These are phyloP conservation scores for Microcebus griseorufus DNA, from an alignment of 2,113 vertebrate genomes.

Conservation along the genomic window DNA sequence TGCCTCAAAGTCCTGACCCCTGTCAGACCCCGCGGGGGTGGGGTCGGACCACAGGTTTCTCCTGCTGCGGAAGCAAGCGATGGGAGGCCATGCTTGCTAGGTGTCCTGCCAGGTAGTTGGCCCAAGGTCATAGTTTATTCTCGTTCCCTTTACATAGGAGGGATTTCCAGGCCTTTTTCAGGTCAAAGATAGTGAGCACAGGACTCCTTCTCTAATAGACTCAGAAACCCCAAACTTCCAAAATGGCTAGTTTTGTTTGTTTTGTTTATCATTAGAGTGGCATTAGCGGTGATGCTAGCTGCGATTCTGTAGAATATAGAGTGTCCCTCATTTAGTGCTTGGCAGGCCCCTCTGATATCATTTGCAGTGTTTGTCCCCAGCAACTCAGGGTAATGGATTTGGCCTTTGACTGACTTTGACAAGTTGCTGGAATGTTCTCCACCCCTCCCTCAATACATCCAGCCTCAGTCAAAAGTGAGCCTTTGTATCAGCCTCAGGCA, in stretches of 20 bases:
- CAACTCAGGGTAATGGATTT: slow-evolving; percentile 48
- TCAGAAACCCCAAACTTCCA: slow-evolving; percentile 12
- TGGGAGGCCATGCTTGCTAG: neutral
- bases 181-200: neutral
- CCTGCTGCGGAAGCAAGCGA: neutral
- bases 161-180: neutral
- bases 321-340: slow-evolving; percentile 43
- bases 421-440: neutral
- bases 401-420: slow-evolving; percentile 59
- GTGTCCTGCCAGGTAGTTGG: slow-evolving; percentile 11
- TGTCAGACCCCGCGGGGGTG: neutral
- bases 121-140: neutral
- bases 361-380: slow-evolving; percentile 45
- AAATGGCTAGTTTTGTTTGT: neutral
- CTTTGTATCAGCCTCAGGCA: neutral
- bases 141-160: neutral
- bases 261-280: neutral
- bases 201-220: neutral
- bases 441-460: neutral
- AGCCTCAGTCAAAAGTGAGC: neutral
- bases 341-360: slow-evolving; percentile 5
- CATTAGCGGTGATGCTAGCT: slow-evolving; percentile 36
- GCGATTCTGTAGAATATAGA: slow-evolving; percentile 44
- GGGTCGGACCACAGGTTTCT: neutral
- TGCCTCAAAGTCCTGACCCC: neutral